Evolutionary conservation across 2,888 invertebrate species (phyloP).

Genomic region (Cryptus armator): DNA sequence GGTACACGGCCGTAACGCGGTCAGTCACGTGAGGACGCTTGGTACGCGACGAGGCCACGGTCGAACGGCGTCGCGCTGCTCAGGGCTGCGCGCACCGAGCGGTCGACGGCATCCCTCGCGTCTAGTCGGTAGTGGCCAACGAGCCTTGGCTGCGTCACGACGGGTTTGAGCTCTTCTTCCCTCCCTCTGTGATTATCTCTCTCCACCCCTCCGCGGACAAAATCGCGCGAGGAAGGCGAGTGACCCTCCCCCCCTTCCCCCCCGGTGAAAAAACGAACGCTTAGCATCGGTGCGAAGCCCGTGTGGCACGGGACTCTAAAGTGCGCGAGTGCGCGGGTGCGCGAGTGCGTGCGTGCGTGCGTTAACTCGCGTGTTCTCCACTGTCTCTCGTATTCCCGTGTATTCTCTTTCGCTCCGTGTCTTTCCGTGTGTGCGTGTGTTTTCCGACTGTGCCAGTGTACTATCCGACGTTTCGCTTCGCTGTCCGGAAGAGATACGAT

Average conservation of each 20-base stretch:
- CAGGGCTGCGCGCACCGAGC: conserved; percentile 52
- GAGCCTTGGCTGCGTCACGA: conserved; percentile 79
- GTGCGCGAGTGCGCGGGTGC: conserved; percentile 28
- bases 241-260: conserved; percentile 47
- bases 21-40: conserved; percentile 43
- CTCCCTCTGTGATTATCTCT: conserved; percentile 58
- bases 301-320: conserved; percentile 12
- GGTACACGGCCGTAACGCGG: too few relatives aligned
- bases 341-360: conserved; percentile 62
- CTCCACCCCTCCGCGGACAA: conserved; percentile 67
- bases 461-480: neutral
- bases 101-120: conserved; percentile 30
- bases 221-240: conserved; percentile 67
- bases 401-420: conserved; percentile 16
- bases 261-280: conserved; percentile 22
- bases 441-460: neutral
- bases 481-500: neutral
- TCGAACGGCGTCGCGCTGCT: neutral
- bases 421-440: conserved; percentile 18
- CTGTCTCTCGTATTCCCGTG: conserved; percentile 31
- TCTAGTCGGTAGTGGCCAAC: conserved; percentile 76
- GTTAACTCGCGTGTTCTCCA: conserved; percentile 51
- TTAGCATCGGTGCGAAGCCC: neutral
- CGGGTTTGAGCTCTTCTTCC: conserved; percentile 69
- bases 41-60: too few relatives aligned